Conservation (phyloP, 2,888 invertebrate genomes). For the Philaethria dido region DNA sequence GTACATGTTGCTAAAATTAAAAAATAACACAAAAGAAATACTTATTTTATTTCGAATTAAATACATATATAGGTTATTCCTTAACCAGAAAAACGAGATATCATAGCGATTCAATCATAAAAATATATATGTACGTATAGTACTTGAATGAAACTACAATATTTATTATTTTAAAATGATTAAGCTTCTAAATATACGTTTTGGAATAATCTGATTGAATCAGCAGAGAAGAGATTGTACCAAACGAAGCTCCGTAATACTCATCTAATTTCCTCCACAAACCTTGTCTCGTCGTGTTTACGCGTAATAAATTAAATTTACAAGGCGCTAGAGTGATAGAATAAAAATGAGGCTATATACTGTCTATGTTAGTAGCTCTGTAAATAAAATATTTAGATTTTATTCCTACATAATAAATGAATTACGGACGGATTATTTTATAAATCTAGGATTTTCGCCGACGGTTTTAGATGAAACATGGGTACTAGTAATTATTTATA, state of each 20-base stretch:
- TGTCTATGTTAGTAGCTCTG: not conserved
- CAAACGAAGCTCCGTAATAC: slow-evolving; percentile 31
- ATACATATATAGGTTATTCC: no score
- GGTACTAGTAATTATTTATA: no score
- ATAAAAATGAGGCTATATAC: slow-evolving; percentile 29
- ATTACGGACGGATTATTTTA: not conserved
- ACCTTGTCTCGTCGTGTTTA: slow-evolving; percentile 60
- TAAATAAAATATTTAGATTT: not conserved
- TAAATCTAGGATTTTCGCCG: not conserved
- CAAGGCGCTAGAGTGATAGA: slow-evolving; percentile 52
- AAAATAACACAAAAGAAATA: no score
- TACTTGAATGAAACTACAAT: no score
- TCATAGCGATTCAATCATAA: no score
- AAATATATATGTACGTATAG: no score
- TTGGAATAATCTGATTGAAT: slow-evolving; percentile 26
- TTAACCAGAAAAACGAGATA: no score
- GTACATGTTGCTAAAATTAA: no score
- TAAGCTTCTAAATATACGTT: no score
- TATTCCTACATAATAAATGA: not conserved
- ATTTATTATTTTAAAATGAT: no score
- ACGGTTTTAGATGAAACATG: not conserved
- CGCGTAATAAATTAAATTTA: slow-evolving; percentile 66
- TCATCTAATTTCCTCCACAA: slow-evolving; percentile 43
- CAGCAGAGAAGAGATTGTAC: slow-evolving; percentile 42
- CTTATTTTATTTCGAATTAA: no score